phyloP scores from a whole-genome alignment of 2,888 invertebrate genomes.

The Hydrotaea diabolus region DNA sequence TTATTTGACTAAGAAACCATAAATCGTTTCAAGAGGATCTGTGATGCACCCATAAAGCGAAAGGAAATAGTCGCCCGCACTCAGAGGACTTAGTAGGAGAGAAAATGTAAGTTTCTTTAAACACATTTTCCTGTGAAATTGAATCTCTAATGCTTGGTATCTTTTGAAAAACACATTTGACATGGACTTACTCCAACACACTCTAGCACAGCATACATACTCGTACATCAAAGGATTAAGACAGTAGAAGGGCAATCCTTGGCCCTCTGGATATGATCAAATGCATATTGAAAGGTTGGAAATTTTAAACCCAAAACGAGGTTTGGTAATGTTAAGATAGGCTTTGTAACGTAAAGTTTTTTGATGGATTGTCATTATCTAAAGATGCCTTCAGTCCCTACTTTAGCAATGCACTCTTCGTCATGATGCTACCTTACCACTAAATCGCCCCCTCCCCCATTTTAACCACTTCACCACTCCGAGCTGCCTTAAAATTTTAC shows the following conservation, averaged over 20 bases:
- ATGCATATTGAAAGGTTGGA: no score
- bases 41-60: not conserved
- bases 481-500: no score
- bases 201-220: not conserved
- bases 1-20: constrained; percentile 52
- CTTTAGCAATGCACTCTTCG: no score
- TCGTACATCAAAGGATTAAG: constrained; percentile 14
- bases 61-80: not conserved
- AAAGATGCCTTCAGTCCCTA: no score
- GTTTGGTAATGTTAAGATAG: no score
- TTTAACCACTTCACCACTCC: no score
- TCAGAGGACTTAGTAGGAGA: not conserved
- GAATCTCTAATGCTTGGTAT: constrained; percentile 27
- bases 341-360: no score
- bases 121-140: constrained; percentile 40
- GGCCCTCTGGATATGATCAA: not conserved
- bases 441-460: no score
- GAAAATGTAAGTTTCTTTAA: constrained; percentile 11
- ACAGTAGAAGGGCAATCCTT: not conserved
- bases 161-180: constrained; percentile 33
- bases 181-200: not conserved
- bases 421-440: no score
- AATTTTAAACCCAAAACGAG: no score
- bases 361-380: no score
- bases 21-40: constrained; percentile 50